Evolutionary conservation across 2,113 vertebrate genomes (phyloP), one percentile per base, ranked within the genome.

Genomic region (Malurus alboscapulatus): DNA sequence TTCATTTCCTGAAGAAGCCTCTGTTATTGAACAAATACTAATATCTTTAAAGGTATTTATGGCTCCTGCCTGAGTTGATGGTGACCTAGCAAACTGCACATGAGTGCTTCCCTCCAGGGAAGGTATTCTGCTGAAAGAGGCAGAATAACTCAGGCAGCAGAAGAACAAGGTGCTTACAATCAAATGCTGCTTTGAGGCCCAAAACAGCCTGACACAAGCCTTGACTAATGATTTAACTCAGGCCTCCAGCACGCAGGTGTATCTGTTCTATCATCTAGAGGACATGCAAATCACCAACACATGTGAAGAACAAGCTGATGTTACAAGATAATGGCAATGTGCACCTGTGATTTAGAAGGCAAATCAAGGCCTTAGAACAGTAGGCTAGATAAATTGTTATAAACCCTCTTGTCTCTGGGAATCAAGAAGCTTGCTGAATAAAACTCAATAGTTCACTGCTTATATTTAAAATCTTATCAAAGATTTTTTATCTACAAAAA

Each of bases 201-300:
- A 73, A 85, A 92, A 51, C 51, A 88, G 10, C 79, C 67, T 94
- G 55, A 83, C n/a, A 57, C n/a, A 85, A 82, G 17, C 62, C 84
- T 89, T 93, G 68, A 90, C 59, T 87, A 92, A 96, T 94, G 78
- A 75, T 88, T 88, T 85, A 83, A 88, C 84, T 90, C 63, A 92
- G 55, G 47, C 59, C 82, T 90, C 83, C 84, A 90, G 75, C 48
- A 74, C 12, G 59, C 93, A 96, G 93, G 93, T 91, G 93, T 94
- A 85, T 67, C 94, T 95, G 55, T 77, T 87, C 71, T 89, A 92
- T 94, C 93, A 95, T 79, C 93, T 89, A 83, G 94, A 95, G 93
- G 95, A 87, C 82, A 88, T 71, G 84, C 63, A 92, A 94, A 96
- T 91, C 59, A 63, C 67, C 73, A 76, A 34, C 87, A 91, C 54